Evolutionary conservation across 2,797 vertebrate species (phyloP), one percentile per base, ranked within the genome.

Genomic region (Bradypodion pumilum): DNA sequence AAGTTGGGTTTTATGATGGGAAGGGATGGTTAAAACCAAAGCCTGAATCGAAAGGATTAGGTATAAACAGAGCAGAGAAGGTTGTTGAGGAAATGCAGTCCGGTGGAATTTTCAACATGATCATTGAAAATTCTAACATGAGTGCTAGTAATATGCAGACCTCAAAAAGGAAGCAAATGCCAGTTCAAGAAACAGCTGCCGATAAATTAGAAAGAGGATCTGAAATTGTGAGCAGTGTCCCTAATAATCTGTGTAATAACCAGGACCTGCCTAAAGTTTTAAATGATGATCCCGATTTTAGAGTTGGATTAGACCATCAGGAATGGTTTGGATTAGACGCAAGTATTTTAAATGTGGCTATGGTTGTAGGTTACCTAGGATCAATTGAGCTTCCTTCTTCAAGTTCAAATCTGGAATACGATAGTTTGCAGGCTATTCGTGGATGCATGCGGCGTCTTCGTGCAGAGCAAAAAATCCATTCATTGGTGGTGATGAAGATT

Each of bases 1-100:
- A 99, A 91, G 91, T 97, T 56, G 96, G 94, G 8, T 96, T 97
- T 81, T 97, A 96, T 42, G 96, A 97, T 46, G 92, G 95, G 0
- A 96, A 96, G 42, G 97, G 95, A 13, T 97, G 97, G 97, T 94
- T 96, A 79, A 97, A 97, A 93, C 97, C 98, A 86, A 98, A 97
- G 85, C 91, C 97, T 62, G 98, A 98, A 84, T 96, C 98, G 5
- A 99, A 98, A 91, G 96, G 97, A 12, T 87, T 97, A 77, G 98
- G 99, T n/a, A 99, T 99, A 89, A 98, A 99, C 92, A 94, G 99
- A 80, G 99, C 99, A 0, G 97, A 99, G 95, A 97, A 96, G 40
- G 99, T 99, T 2, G 98, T 99, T 32, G 98, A 98, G 1, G 99
- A 99, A 90, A 95, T 99, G 95, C 98, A 98, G 91, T 99, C 99